Percentiles rank a stretch among this genome's conserved stretches.
These are phyloP conservation scores for Xiphophorus couchianus DNA, from an alignment of 2,113 vertebrate genomes.

Conservation along the genomic window DNA sequence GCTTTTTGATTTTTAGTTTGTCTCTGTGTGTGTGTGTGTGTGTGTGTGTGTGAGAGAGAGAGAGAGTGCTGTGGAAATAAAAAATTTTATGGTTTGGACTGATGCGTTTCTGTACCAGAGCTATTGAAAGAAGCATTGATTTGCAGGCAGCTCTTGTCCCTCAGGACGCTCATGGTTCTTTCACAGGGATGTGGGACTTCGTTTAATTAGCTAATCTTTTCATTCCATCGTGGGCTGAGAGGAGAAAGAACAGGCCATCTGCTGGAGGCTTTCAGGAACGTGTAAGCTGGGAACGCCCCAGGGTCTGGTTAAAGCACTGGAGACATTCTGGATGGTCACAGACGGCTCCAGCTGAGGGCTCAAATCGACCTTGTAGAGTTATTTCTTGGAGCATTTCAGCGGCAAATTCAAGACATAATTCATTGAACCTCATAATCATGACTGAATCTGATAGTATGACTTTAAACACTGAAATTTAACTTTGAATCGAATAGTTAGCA, in stretches of 20 bases:
- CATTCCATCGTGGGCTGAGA: constrained; percentile 71
- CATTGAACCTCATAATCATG: neutral
- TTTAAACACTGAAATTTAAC: neutral
- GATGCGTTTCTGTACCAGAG: constrained; percentile 49
- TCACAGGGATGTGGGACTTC: constrained; percentile 75
- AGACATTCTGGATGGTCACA: constrained; percentile 43
- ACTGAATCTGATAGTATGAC: neutral
- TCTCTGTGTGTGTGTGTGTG: constrained; percentile 29
- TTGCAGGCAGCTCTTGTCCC: constrained; percentile 74
- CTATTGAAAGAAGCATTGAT: constrained; percentile 61
- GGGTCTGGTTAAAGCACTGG: constrained; percentile 57
- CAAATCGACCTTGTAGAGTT: constrained; percentile 27
- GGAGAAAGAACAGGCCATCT: constrained; percentile 80
- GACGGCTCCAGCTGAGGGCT: constrained; percentile 29
- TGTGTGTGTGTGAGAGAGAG: constrained; percentile 9
- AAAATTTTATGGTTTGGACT: constrained; percentile 61
- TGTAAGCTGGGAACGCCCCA: constrained; percentile 54
- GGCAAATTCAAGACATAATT: neutral
- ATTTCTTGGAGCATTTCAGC: constrained; percentile 4
- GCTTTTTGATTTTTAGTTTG: constrained; percentile 41
- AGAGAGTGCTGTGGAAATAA: constrained; percentile 54
- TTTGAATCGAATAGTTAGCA: neutral
- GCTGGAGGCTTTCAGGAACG: constrained; percentile 64
- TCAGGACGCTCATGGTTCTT: constrained; percentile 60
- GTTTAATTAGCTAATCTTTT: constrained; percentile 82